These are phyloP conservation scores for Geotrupes spiniger DNA, from an alignment of 2,888 invertebrate genomes.

Conservation along the genomic window DNA sequence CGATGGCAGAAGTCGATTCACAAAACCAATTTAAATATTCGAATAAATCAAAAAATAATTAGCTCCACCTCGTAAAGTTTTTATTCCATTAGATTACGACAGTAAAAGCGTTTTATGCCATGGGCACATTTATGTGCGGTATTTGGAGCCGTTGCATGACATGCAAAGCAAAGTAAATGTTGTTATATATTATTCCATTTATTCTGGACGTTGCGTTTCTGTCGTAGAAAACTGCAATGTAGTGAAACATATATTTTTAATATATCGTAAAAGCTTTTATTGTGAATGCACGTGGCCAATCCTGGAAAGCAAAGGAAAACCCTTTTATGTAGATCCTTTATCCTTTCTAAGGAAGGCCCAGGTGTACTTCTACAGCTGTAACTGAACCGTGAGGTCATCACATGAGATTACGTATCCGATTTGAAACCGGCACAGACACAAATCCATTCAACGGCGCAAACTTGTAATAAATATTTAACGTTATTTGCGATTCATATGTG, in stretches of 20 bases:
- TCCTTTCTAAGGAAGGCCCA: conserved; percentile 20
- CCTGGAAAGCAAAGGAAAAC: conserved; percentile 13
- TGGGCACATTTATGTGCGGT: too few species aligned
- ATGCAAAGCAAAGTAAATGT: too few species aligned
- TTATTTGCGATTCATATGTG: background rate
- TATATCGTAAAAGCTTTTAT: conserved; percentile 13
- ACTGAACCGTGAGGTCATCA: conserved; percentile 29
- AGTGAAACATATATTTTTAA: conserved; percentile 8
- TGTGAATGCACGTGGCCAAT: conserved; percentile 8
- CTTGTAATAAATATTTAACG: conserved; percentile 11
- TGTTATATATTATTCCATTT: too few species aligned
- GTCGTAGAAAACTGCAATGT: background rate
- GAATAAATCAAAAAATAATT: too few species aligned
- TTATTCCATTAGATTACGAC: too few species aligned
- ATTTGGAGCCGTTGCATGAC: too few species aligned
- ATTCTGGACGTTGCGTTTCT: too few species aligned
- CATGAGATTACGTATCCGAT: conserved; percentile 4
- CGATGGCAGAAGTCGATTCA: too few species aligned
- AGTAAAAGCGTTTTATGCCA: too few species aligned
- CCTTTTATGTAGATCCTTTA: conserved; percentile 22
- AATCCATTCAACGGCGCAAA: conserved; percentile 5
- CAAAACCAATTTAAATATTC: too few species aligned
- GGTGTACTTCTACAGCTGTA: conserved; percentile 26
- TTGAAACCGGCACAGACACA: conserved; percentile 3
- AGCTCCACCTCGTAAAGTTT: too few species aligned